Evolutionary conservation across 2,888 invertebrate genomes (phyloP), one percentile per base, ranked within the genome.

Genomic region (Rhamphomyia laevipes): DNA sequence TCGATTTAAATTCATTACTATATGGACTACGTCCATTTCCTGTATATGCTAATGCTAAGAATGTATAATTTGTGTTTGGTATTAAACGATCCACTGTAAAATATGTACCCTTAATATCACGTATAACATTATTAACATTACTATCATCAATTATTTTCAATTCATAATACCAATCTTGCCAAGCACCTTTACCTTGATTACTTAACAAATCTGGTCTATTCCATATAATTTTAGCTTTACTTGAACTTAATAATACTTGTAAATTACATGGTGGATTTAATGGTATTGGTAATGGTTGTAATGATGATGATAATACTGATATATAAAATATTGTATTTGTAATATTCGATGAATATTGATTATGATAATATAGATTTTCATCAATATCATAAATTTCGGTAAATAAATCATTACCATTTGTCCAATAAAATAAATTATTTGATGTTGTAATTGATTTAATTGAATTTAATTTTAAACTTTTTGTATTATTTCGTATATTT

Each of bases 401-500:
- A 43, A 84, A 74, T 54, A 90, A 79, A 61, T 82, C 80, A 46
- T 77, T 74, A 0, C 86, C 88, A 61, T 86, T 84, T 0, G 88
- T 89, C 89, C 91, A 92, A 63, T 86, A 90, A 63, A 91, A 89
- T 12, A 84, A 74, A 9, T 84, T 84, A 60, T 84, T 81, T 5
- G 83, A 83, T 62, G 79, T 80, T 0, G 84, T 83, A 51, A 91
- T 73, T 6, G 89, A 89, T 10, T 81, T 74, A 0, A 88, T 86
- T 46, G 82, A 78, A 49, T 76, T 73, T 60, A 89, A 84, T 71
- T 81, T 81, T 0, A 87, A 82, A 21, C 79, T 81, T 61, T 84
- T 83, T 1, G 86, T 85, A 61, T 86, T 86, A 16, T 73, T 78
- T 45, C 86, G 75, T 46, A 89, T 78, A 63, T 90, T 79, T 6